Evolutionary conservation across 2,888 invertebrate species (phyloP), one percentile per base, ranked within the genome.

Genomic region (Odontomyia ornata): DNA sequence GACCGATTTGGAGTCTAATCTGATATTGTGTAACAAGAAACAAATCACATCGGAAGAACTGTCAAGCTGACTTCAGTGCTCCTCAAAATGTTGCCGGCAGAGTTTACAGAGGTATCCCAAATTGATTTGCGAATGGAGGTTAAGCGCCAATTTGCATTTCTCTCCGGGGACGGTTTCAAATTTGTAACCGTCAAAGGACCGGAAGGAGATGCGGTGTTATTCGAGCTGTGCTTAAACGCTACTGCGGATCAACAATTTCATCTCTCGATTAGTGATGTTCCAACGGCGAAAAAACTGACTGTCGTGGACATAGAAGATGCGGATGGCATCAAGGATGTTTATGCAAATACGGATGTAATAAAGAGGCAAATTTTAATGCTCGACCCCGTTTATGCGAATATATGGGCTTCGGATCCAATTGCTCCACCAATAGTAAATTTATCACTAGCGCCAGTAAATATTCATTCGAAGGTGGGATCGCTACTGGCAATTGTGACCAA

Each of bases 321-420:
- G 11, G 18, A n/a, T 11, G 67, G 56, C 3, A 52, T 67, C 3
- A 52, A 21, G 62, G 13, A 3, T 1, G 27, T 56, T 21, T 76
- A 52, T 25, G 47, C 27, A 1, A 67, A 28, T 11, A 7, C 76
- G 21, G 67, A 79, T 75, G 79, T 81, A 1, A 76, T 82, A 18
- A 82, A 85, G 57, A 78, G 81, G 1, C 86, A 86, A 43, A 81
- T 82, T 15, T 56, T 86, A 27, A 78, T 81, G 0, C 56, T 86
- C 47, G 84, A 86, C 46, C 80, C 83, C 0, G 78, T 81, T 0
- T 86, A 83, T 77, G 81, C 83, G 0, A 79, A 82, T 0, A 78
- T 82, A 1, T 82, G 81, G 75, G 79, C 84, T 0, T 75, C 79
- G 1, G 81, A 82, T 5, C 80, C 82, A 9, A 77, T 81, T 0